Conservation (phyloP, 2,888 invertebrate species). For the Heliconius sara region DNA sequence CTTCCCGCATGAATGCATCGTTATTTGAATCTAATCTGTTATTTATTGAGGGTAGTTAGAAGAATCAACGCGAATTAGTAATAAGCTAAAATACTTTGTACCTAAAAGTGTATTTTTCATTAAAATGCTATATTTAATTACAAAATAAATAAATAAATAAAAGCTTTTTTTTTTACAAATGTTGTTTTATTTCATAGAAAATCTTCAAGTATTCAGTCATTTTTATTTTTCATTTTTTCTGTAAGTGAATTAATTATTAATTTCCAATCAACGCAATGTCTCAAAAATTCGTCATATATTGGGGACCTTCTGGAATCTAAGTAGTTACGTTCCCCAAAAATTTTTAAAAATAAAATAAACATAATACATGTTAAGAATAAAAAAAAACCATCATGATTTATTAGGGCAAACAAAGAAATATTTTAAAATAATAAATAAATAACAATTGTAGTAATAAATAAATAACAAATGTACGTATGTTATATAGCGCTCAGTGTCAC, state of each 20-base stretch:
- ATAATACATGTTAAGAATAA: too few species aligned
- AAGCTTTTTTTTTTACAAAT: conserved; percentile 9
- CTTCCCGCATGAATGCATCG: conserved; percentile 88
- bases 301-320: too few species aligned
- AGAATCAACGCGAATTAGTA: neutral
- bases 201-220: too few species aligned
- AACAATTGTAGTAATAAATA: neutral
- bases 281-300: too few species aligned
- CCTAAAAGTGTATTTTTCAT: conserved; percentile 21
- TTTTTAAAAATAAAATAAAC: too few species aligned
- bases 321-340: too few species aligned
- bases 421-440: neutral
- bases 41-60: conserved; percentile 18
- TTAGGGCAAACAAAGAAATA: too few species aligned
- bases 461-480: neutral
- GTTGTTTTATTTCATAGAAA: conserved; percentile 1
- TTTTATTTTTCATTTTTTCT: too few species aligned
- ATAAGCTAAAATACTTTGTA: conserved; percentile 17
- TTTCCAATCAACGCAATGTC: too few species aligned
- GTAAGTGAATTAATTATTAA: too few species aligned
- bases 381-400: too few species aligned
- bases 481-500: too few species aligned
- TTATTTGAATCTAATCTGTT: conserved; percentile 79
- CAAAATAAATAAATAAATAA: conserved; percentile 5
- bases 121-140: conserved; percentile 14